Percentiles rank a stretch among this genome's conserved stretches.
Conservation (phyloP, 64 coral and sea anemone species). For the Catalaphyllia jardinei region DNA sequence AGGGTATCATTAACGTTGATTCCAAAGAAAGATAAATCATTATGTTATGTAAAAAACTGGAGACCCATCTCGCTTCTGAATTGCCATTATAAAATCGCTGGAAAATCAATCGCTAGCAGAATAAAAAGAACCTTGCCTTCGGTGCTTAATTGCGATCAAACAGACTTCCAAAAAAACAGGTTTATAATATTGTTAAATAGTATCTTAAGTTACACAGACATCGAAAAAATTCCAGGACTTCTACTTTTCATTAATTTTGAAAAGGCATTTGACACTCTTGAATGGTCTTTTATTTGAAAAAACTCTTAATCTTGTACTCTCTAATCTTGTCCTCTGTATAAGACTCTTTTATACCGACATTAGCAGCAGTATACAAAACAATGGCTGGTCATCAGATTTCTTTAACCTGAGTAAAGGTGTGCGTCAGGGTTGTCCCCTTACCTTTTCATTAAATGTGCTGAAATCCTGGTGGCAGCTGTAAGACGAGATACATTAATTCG, state of each 20-base stretch:
- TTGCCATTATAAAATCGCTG: no score
- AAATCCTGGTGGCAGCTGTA: background rate
- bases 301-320: no score
- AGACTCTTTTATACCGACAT: background rate
- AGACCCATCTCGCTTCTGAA: background rate
- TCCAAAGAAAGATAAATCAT: slow-evolving; percentile 42
- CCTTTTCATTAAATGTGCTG: background rate
- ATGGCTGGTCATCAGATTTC: background rate
- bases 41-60: background rate
- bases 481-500: background rate
- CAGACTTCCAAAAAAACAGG: background rate
- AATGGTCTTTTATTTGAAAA: no score
- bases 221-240: background rate
- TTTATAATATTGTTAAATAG: background rate
- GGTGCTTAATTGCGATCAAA: background rate
- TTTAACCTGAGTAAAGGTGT: background rate
- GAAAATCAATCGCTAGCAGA: background rate
- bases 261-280: no score
- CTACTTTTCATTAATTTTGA: no score
- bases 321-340: no score
- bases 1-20: slow-evolving; percentile 40
- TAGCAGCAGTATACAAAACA: background rate
- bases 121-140: background rate
- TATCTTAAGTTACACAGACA: background rate
- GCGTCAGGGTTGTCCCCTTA: background rate